phyloP scores from a whole-genome alignment of 1,140 invertebrate genomes.

The Eufriesea mexicana region DNA sequence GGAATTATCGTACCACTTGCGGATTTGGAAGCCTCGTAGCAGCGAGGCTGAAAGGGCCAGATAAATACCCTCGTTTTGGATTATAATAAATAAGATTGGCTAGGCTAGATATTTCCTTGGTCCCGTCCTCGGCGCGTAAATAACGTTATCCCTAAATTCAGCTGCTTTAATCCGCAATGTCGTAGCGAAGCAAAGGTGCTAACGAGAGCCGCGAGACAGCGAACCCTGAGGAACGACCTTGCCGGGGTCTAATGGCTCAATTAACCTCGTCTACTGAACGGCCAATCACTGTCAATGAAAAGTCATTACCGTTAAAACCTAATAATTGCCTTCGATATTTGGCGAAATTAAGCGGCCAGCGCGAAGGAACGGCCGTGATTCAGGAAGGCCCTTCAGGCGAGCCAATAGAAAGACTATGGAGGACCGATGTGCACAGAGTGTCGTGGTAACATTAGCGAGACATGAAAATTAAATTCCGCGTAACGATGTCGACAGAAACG shows the following conservation, averaged over 20 bases:
- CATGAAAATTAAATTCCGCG: slow-evolving; percentile 62
- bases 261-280: slow-evolving; percentile 54
- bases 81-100: slow-evolving; percentile 16
- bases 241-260: slow-evolving; percentile 64
- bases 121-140: slow-evolving; percentile 33
- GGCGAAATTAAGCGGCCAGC: neutral
- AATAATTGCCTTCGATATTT: slow-evolving; percentile 62
- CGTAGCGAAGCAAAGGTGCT: slow-evolving; percentile 42
- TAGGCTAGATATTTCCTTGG: slow-evolving; percentile 3
- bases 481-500: slow-evolving; percentile 47
- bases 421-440: neutral
- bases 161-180: slow-evolving; percentile 5
- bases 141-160: slow-evolving; percentile 42
- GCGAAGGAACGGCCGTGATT: neutral
- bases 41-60: neutral
- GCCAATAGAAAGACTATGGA: slow-evolving; percentile 4
- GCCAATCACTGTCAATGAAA: slow-evolving; percentile 64
- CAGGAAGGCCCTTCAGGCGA: neutral
- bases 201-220: slow-evolving; percentile 52
- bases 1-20: neutral
- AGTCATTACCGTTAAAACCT: slow-evolving; percentile 59
- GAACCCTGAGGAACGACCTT: slow-evolving; percentile 54
- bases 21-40: neutral
- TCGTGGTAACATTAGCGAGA: slow-evolving; percentile 50
- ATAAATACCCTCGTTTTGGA: slow-evolving; percentile 11